Conservation (phyloP, 2,888 invertebrate species). For the Epicampocera succincta region DNA sequence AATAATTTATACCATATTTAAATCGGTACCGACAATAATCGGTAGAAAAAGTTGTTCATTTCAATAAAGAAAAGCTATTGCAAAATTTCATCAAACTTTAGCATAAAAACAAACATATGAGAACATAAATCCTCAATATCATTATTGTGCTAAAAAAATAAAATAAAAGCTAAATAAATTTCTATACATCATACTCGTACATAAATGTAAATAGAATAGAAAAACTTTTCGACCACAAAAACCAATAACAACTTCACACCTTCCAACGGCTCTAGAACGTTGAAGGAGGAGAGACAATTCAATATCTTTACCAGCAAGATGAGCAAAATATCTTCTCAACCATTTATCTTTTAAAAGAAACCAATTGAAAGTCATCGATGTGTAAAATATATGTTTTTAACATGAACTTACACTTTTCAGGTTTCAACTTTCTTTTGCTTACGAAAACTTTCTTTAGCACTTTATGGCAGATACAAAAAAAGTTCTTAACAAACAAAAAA, state of each 20-base stretch:
- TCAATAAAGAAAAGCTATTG: too few species aligned
- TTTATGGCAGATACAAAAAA: conserved; percentile 6
- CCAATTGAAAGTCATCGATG: conserved; percentile 68
- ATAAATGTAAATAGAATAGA: conserved; percentile 28
- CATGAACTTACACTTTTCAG: conserved; percentile 67
- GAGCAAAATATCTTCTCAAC: conserved; percentile 27
- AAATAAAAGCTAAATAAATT: conserved; percentile 18
- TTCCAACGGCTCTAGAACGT: conserved; percentile 2
- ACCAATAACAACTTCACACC: conserved; percentile 66
- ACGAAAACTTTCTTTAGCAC: conserved; percentile 28
- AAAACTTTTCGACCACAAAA: conserved; percentile 61
- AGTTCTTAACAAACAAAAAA: background rate
- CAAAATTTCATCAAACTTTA: background rate
- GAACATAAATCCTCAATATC: conserved; percentile 1
- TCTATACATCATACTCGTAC: conserved; percentile 60
- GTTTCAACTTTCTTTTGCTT: conserved; percentile 33
- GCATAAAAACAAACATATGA: background rate
- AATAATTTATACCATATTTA: too few species aligned
- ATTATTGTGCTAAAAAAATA: background rate
- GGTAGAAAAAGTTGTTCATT: too few species aligned
- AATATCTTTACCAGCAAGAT: conserved; percentile 14
- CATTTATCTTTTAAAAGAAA: conserved; percentile 41
- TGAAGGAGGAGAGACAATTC: background rate
- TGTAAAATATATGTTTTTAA: conserved; percentile 68
- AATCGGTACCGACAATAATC: too few species aligned